phyloP scores from a whole-genome alignment of 2,888 invertebrate species.

The Tetranychus piercei region DNA sequence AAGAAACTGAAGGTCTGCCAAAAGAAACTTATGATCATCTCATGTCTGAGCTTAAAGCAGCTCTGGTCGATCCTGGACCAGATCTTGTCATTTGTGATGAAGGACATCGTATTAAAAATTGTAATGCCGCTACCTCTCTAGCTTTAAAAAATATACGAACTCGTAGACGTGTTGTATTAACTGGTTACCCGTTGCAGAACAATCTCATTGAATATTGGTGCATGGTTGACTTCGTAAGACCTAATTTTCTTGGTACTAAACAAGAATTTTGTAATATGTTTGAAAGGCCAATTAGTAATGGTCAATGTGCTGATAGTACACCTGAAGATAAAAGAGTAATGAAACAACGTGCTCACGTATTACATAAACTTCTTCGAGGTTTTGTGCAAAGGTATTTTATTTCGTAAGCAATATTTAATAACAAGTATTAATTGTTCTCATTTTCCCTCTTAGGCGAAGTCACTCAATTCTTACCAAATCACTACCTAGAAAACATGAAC shows the following conservation, averaged over 20 bases:
- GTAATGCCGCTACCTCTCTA: conserved; percentile 85
- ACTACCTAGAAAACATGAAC: conserved; percentile 82
- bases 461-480: conserved; percentile 80
- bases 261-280: conserved; percentile 97
- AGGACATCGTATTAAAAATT: conserved; percentile 93
- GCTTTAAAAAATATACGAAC: conserved; percentile 86
- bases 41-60: conserved; percentile 51
- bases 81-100: conserved; percentile 88
- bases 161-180: conserved; percentile 72
- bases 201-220: conserved; percentile 90
- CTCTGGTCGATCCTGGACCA: conserved; percentile 73
- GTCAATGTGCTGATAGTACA: conserved; percentile 91
- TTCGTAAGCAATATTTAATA: neutral
- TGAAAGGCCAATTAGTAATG: conserved; percentile 92
- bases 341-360: conserved; percentile 82
- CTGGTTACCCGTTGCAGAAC: conserved; percentile 95
- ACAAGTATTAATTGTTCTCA: conserved; percentile 6
- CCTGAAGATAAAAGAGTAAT: conserved; percentile 79
- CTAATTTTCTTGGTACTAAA: conserved; percentile 87
- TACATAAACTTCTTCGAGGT: conserved; percentile 79
- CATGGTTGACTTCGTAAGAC: conserved; percentile 96
- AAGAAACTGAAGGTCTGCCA: conserved; percentile 32
- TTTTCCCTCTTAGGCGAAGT: conserved; percentile 46
- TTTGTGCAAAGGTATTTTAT: conserved; percentile 66
- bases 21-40: conserved; percentile 4